These are phyloP conservation scores for Zosterops japonicus DNA, from an alignment of 2,113 vertebrate species.

Conservation along the genomic window DNA sequence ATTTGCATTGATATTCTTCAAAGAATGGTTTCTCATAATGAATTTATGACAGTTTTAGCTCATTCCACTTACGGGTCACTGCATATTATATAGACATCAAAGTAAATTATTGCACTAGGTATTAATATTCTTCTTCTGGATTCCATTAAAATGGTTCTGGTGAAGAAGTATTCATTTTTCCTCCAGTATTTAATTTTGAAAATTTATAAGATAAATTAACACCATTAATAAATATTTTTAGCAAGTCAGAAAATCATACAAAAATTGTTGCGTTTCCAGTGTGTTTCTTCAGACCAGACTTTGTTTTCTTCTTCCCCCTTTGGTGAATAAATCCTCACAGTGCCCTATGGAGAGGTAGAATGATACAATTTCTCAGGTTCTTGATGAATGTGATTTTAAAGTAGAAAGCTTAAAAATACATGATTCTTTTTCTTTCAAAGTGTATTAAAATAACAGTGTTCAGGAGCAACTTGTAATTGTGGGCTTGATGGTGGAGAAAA, in stretches of 20 bases:
- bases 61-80: conserved; percentile 6
- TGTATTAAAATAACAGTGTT: background rate
- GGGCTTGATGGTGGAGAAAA: background rate
- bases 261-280: background rate
- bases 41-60: conserved; percentile 50
- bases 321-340: background rate
- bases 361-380: background rate
- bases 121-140: conserved; percentile 27
- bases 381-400: background rate
- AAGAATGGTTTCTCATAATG: conserved; percentile 38
- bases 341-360: background rate
- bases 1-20: conserved; percentile 34
- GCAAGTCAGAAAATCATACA: background rate
- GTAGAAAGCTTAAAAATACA: background rate
- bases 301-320: background rate
- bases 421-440: background rate
- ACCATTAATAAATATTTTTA: background rate
- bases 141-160: background rate
- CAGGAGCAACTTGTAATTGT: background rate
- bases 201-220: background rate
- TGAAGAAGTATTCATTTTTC: background rate
- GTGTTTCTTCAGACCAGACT: background rate
- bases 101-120: background rate
- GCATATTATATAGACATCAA: conserved; percentile 37
- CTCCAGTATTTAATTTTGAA: background rate